Base-by-base conservation (phyloP, 1,140 invertebrate genomes). In the Solenopsis fugax region DNA sequence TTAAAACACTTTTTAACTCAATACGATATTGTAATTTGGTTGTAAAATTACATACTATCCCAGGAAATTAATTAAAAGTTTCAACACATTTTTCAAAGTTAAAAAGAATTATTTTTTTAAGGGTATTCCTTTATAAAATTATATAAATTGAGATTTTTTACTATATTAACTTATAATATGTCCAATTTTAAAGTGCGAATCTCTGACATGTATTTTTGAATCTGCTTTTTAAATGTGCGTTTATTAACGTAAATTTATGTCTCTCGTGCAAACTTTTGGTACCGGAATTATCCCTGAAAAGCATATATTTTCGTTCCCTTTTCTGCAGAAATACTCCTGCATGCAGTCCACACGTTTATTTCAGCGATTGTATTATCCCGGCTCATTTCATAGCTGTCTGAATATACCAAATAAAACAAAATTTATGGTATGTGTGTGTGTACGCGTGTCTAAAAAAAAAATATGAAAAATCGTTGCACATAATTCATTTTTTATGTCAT, bases 401-500 rank as follows among this genome's bases (percentile, higher is more conserved):
- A 56, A 45, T 29, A 71, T 29, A 71, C 13, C 21, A 81, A 29
- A 81, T 16, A 24, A 12, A 69, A 69, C 16, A 41, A 24, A 81
- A 81, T 81, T 52, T 54, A 78, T 21, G 12, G 7, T 34, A 7
- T 65, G 1, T 45, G 60, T 64, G 6, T 64, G 29, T 34, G 13
- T 48, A n/a, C 16, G 1, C 21, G 41, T 48, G 12, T 67, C 37
- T 21, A 48, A 65, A 81, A 67, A 56, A 10, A 16, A 54, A 24
- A 56, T 13, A 54, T 18, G 5, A 54, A 69, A 69, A 81, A 45
- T 10, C 18, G 1, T 41, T 29, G 16, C 77, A 81, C 34, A 56
- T 71, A 71, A 81, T 56, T 81, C 52, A 29, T 58, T 56, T 81
- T 81, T 71, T 56, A 54, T 69, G 4, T 80, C 34, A 4, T 9